Conservation (phyloP, 2,113 vertebrate species). For the Macquaria australasica region DNA sequence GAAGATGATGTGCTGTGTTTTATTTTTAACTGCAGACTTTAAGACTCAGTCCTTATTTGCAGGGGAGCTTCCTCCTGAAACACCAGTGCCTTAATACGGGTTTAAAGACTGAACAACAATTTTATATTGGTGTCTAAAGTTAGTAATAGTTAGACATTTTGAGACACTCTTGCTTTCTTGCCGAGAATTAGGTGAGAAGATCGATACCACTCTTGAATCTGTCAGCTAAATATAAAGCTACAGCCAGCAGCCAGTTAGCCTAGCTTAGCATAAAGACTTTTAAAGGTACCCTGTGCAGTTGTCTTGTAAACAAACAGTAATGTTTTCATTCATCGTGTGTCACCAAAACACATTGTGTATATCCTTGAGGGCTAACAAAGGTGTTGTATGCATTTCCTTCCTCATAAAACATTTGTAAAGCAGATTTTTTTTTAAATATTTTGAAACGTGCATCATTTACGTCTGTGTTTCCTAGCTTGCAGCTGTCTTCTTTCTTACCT, state of each 20-base stretch:
- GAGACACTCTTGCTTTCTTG: neutral
- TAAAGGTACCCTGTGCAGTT: neutral
- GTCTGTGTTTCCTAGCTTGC: neutral
- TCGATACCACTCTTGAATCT: neutral
- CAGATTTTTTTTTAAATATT: neutral
- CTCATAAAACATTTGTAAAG: neutral
- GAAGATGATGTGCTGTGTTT: conserved; percentile 23
- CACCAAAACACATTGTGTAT: neutral
- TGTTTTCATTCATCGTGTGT: neutral
- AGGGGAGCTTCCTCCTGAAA: conserved; percentile 1
- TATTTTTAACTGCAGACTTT: conserved; percentile 36
- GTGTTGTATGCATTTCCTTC: no score
- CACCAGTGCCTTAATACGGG: neutral
- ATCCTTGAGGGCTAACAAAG: neutral
- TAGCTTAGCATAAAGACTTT: neutral
- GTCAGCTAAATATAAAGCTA: no score
- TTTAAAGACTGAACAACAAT: neutral
- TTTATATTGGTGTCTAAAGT: neutral
- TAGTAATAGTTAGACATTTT: neutral
- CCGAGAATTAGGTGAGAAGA: neutral
- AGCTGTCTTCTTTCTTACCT: neutral
- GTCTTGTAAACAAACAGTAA: neutral
- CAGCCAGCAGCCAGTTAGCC: neutral
- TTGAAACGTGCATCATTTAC: neutral
- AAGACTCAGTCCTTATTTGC: conserved; percentile 3